Base-by-base conservation (phyloP, 53 echinoderm and acorn worm species). In the Patiria pectinifera region DNA sequence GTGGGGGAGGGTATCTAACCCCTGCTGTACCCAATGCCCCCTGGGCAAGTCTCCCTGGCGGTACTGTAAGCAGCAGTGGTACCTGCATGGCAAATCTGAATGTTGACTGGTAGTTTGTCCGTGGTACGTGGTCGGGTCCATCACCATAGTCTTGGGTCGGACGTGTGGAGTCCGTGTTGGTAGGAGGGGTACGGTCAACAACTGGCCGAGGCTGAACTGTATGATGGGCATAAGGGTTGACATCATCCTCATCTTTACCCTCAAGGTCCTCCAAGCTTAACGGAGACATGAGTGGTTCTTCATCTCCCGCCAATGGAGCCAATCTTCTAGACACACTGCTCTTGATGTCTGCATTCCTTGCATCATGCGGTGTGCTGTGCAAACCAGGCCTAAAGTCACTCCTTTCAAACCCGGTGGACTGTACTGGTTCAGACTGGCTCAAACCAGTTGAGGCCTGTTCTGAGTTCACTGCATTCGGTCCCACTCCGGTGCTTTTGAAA, bases 41-140 rank as follows among this genome's bases (percentile, higher is more conserved):
- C 81, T 89, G 89, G 10, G 89, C 80, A 11, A 89, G 89, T 24
- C 48, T 89, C 15, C 66, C 81, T n/a, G 89, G 69, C 4, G 89
- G 89, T 59, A 89, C 89, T 14, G 89, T 80, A 59, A 89, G 89
- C 69, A 89, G 69, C 44, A 89, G 44, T 19, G 89, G 89, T 26
- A 80, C 66, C 89, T 89, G 89, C 89, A 89, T 63, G 89, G 89
- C 81, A 69, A 80, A 89, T 4, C 81, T 47, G 66, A 89, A 69
- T 4, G 89, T 66, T 21, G 89, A 89, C 45, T 45, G 62, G 53
- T 80, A 80, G 76, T 48, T 59, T 25, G 87, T n/a, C n/a, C n/a
- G n/a, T n/a, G n/a, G n/a, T n/a, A n/a, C n/a, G n/a, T n/a, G n/a
- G n/a, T n/a, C 76, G 59, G 87, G 77, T 43, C 76, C 61, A 8